phyloP scores from a whole-genome alignment of 30 jellyfish, hydroid and myxozoan species.

The Mastigias papua region DNA sequence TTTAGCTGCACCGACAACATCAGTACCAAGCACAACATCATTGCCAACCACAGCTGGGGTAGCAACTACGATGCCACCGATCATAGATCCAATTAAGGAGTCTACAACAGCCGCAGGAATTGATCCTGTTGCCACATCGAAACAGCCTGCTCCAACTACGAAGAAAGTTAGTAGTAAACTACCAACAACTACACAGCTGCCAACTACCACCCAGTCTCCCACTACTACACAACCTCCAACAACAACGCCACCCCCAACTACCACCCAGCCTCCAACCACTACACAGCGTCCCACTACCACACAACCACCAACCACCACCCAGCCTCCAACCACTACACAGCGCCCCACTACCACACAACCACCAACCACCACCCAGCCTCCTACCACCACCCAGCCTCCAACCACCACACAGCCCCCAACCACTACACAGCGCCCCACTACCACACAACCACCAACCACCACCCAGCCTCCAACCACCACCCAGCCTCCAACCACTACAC shows the following conservation, averaged over 20 bases:
- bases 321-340: conserved; percentile 59
- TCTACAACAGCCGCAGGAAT: conserved; percentile 14
- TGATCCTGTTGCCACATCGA: conserved; percentile 6
- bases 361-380: conserved; percentile 61
- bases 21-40: conserved; percentile 58
- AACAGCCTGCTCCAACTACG: conserved; percentile 21
- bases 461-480: conserved; percentile 35
- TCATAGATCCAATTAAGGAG: conserved; percentile 37
- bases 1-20: conserved; percentile 62
- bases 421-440: conserved; percentile 57
- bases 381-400: conserved; percentile 56
- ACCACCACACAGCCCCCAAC: conserved; percentile 19
- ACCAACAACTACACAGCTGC: conserved; percentile 37
- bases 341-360: conserved; percentile 66
- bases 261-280: conserved; percentile 63
- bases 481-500: conserved; percentile 25
- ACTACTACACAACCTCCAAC: conserved; percentile 49
- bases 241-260: conserved; percentile 33
- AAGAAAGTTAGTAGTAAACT: conserved; percentile 18
- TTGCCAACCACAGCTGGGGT: conserved; percentile 28
- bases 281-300: conserved; percentile 40
- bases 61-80: background rate
- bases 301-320: no score
- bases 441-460: conserved; percentile 51
- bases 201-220: conserved; percentile 60